Conservation (phyloP, 2,113 vertebrate genomes). For the Tor tambroides region DNA sequence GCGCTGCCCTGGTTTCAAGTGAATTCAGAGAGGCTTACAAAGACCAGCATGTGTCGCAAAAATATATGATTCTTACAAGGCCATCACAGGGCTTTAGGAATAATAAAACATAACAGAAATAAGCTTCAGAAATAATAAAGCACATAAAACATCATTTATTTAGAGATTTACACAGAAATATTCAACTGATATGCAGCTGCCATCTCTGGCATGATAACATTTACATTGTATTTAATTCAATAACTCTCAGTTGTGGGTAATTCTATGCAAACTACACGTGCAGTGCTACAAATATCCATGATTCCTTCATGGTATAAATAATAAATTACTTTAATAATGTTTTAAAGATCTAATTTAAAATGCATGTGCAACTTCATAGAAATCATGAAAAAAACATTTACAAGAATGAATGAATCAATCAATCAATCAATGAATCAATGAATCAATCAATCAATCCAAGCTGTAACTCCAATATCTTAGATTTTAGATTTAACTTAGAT, state of each 20-base stretch:
- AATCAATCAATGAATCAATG: too few relatives aligned
- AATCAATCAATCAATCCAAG: too few relatives aligned
- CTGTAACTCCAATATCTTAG: too few relatives aligned
- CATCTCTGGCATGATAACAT: not conserved
- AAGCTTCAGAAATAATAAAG: not conserved
- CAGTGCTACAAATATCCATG: not conserved
- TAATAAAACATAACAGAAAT: not conserved
- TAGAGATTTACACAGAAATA: not conserved
- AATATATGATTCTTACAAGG: not conserved
- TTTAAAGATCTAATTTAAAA: not conserved
- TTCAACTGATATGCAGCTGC: not conserved
- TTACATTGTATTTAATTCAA: not conserved
- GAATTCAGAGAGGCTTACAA: not conserved
- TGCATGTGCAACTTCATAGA: not conserved
- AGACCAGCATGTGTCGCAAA: not conserved
- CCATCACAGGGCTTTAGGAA: not conserved
- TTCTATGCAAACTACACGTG: not conserved
- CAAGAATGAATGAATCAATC: too few relatives aligned
- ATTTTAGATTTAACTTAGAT: too few relatives aligned
- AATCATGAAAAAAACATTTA: too few relatives aligned
- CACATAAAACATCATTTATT: not conserved
- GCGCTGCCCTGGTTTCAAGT: slow-evolving; percentile 12
- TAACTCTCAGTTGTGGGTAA: not conserved
- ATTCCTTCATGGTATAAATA: not conserved
- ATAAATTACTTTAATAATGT: not conserved